A percentile compares a stretch with the other conserved stretches of the same genome.
Conservation (phyloP, 1,140 invertebrate genomes). For the Aphelenchoides besseyi region DNA sequence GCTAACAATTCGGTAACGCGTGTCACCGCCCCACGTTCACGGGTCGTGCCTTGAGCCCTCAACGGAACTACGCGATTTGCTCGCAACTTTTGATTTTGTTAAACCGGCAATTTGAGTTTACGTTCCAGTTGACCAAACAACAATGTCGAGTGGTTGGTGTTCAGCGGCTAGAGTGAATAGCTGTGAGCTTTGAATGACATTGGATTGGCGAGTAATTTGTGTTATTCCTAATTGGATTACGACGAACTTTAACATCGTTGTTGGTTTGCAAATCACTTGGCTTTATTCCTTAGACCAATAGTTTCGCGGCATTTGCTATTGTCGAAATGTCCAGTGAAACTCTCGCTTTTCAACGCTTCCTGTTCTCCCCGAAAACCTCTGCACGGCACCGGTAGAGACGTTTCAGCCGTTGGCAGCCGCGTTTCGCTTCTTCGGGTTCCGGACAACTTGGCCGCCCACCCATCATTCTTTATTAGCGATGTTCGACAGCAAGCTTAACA, state of each 20-base stretch:
- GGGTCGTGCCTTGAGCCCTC: neutral
- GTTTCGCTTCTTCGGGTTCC: neutral
- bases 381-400: neutral
- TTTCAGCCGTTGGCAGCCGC: neutral
- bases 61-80: neutral
- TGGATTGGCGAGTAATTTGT: too few species aligned
- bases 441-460: neutral
- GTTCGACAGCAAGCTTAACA: too few species aligned
- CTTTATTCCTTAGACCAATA: neutral
- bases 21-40: neutral
- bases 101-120: neutral
- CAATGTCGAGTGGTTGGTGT: neutral
- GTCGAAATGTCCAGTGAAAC: neutral
- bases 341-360: neutral
- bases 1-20: constrained; percentile 2
- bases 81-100: neutral
- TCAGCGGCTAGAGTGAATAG: neutral
- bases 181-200: too few species aligned
- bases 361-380: neutral
- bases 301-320: neutral
- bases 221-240: too few species aligned
- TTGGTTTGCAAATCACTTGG: neutral
- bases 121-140: neutral
- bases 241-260: too few species aligned
- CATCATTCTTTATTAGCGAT: neutral